Conservation (phyloP, 1,140 invertebrate genomes). For the Nephotettix cincticeps region DNA sequence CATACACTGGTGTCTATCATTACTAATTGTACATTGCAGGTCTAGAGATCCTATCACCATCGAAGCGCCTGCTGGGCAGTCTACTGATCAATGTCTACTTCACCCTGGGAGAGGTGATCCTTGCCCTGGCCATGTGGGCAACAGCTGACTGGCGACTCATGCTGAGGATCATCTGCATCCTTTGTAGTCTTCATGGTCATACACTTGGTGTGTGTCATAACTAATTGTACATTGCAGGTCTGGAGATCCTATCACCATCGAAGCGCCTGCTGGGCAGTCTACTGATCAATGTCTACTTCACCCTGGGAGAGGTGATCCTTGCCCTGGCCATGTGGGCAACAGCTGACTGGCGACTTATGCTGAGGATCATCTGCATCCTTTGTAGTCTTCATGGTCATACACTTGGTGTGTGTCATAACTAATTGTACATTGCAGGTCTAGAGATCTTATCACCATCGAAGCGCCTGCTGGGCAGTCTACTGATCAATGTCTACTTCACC, state of each 20-base stretch:
- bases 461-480: slow-evolving; percentile 69
- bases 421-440: too few species aligned
- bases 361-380: slow-evolving; percentile 65
- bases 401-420: too few species aligned
- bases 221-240: too few species aligned
- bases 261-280: slow-evolving; percentile 72
- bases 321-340: slow-evolving; percentile 65
- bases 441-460: slow-evolving; percentile 74
- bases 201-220: too few species aligned
- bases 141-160: slow-evolving; percentile 68
- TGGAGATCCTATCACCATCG: slow-evolving; percentile 74
- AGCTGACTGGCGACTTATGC: slow-evolving; percentile 66
- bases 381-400: too few species aligned
- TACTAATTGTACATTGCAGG: too few species aligned
- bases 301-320: slow-evolving; percentile 66
- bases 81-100: slow-evolving; percentile 69
- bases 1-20: background rate
- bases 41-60: slow-evolving; percentile 74
- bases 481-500: slow-evolving; percentile 69
- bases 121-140: slow-evolving; percentile 66
- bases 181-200: too few species aligned
- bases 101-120: slow-evolving; percentile 66
- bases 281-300: slow-evolving; percentile 67
- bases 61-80: slow-evolving; percentile 70
- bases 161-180: slow-evolving; percentile 63